phyloP scores from a whole-genome alignment of 1,140 invertebrate species.

The Brachionus sp. region DNA sequence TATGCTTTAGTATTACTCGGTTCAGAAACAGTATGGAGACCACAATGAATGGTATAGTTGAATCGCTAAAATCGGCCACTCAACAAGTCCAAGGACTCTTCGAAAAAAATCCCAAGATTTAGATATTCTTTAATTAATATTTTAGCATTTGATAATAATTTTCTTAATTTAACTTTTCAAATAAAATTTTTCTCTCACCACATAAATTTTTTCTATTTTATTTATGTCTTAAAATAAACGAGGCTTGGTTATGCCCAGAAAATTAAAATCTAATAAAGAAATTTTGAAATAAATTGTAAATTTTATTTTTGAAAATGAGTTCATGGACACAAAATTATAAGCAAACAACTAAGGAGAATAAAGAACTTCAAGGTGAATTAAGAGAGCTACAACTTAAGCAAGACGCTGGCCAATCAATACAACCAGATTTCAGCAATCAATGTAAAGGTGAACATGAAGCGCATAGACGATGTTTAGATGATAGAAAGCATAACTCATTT shows the following conservation, averaged over 20 bases:
- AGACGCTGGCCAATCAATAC: slow-evolving; percentile 25
- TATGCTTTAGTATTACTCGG: slow-evolving; percentile 1
- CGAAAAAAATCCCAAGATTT: slow-evolving; percentile 15
- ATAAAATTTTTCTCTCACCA: background rate
- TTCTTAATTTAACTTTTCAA: background rate
- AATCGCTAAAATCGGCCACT: background rate
- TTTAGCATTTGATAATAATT: background rate
- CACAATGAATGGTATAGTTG: background rate
- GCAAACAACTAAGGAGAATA: slow-evolving; percentile 17
- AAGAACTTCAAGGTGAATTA: background rate
- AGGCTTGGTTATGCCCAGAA: background rate
- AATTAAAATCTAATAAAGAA: background rate
- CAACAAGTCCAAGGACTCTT: background rate
- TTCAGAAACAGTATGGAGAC: slow-evolving; percentile 15
- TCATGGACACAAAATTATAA: background rate
- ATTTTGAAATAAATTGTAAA: background rate
- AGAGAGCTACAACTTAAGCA: slow-evolving; percentile 24
- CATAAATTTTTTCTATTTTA: background rate
- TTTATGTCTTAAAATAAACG: background rate
- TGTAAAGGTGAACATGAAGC: slow-evolving; percentile 5
- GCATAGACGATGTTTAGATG: background rate
- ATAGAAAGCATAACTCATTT: background rate
- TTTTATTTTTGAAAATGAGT: slow-evolving; percentile 24
- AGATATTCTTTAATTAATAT: background rate
- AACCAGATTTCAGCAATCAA: background rate